phyloP scores from a whole-genome alignment of 1,140 invertebrate species.

The Gryon sp. region DNA sequence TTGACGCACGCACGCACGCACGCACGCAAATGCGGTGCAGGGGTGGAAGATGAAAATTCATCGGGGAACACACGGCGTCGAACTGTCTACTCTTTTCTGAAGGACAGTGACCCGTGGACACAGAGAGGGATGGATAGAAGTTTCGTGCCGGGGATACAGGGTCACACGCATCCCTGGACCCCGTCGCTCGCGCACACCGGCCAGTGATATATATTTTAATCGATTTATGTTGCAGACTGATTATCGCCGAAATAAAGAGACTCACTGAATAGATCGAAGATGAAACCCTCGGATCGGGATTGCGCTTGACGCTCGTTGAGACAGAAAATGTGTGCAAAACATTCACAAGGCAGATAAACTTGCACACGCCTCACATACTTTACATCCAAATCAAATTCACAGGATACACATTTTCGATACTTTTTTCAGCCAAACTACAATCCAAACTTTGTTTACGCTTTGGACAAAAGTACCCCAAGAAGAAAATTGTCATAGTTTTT shows the following conservation, averaged over 20 bases:
- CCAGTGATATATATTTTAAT: conserved; percentile 49
- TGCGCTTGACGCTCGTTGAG: neutral
- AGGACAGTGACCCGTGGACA: conserved; percentile 69
- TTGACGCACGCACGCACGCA: conserved; percentile 48
- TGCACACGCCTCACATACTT: conserved; percentile 8
- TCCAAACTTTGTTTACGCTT: no score
- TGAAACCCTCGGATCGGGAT: conserved; percentile 14
- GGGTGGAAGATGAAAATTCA: conserved; percentile 69
- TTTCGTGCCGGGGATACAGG: conserved; percentile 67
- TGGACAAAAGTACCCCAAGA: no score
- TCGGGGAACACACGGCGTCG: conserved; percentile 66
- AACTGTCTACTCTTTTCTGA: conserved; percentile 67
- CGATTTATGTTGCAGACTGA: conserved; percentile 33
- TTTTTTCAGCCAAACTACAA: no score
- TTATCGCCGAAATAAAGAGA: conserved; percentile 38
- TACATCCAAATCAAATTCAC: conserved; percentile 26
- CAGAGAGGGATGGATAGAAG: conserved; percentile 59
- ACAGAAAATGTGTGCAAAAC: conserved; percentile 17
- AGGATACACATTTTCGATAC: conserved; percentile 1
- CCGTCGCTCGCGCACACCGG: conserved; percentile 9
- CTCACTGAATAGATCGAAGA: conserved; percentile 9
- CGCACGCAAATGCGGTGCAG: conserved; percentile 32
- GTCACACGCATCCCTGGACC: conserved; percentile 52
- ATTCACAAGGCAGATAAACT: conserved; percentile 12
- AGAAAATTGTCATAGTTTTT: no score